Base-by-base conservation (phyloP, 2,113 vertebrate genomes). In the Argyrosomus japonicus region DNA sequence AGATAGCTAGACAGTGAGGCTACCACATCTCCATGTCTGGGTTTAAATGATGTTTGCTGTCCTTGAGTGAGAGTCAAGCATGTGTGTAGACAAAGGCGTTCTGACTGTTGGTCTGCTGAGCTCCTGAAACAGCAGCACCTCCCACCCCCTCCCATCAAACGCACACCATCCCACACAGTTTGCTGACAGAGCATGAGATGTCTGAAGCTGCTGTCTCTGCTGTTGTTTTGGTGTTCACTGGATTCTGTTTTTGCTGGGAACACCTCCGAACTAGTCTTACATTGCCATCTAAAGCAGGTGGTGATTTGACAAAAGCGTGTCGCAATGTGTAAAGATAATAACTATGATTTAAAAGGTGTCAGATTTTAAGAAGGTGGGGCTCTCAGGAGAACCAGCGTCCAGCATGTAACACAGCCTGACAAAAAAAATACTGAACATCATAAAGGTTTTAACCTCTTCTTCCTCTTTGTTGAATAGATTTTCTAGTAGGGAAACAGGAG, bases 61-160 rank as follows among this genome's bases (percentile, higher is more conserved):
- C 93, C 90, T 94, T 93, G 89, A 91, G 74, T 79, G 51, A 82
- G 67, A 89, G 86, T 82, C 67, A 74, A 87, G 84, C 68, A 23
- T 77, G 87, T 79, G 74, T 79, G 84, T 50, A 79, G 63, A 83
- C 76, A 81, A 81, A 85, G 84, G 68, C 62, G 77, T 85, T 88
- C 75, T 68, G 81, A 85, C 84, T 78, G 32, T 75, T 87, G 77
- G 77, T 83, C 58, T 87, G 43, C 23, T 87, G 53, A 86, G 61
- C 85, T 74, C 67, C 80, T 74, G 72, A 75, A 81, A 32, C 64
- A 80, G 61, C 60, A 73, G 45, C 70, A 19, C 23, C 70, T 56
- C 58, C 82, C 81, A 13, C 68, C 57, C 18, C 58, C 45, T 45
- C 47, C 75, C 48, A 1, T 62, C 63, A 79, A 62, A 76, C 0